Evolutionary conservation across 2,113 vertebrate species (phyloP), one percentile per base, ranked within the genome.

Genomic region (Theristicus caerulescens): DNA sequence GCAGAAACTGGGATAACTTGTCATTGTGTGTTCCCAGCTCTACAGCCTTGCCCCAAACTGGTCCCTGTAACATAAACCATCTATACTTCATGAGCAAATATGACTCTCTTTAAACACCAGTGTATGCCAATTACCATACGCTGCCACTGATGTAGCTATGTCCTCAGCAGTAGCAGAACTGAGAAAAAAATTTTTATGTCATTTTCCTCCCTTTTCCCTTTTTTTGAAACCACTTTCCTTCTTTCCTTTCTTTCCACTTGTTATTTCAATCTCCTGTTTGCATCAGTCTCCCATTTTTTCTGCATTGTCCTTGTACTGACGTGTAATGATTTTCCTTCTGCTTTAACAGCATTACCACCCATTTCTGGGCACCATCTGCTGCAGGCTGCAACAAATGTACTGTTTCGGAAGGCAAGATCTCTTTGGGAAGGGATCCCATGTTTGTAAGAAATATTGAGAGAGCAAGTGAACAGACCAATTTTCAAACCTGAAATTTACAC

Each of bases 101-200:
- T 0, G 6, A 14, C 24, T 54, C 27, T 32, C 32, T 51, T 32
- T 51, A n/a, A 83, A 51, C 26, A 66, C 9, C 25, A 61, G 27
- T 13, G 55, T 25, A 24, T 34, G 22, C 21, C 65, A 47, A 7
- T 51, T 29, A 46, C 59, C 11, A 11, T 24, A 55, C 1, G 5
- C 51, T 49, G 31, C 9, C 12, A 26, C 70, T 38, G 38, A 26
- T 16, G 21, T 38, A 71, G 42, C n/a, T 54, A 24, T 15, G 24
- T 52, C 52, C 29, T 32, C 38, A 44, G 10, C 17, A 79, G 17
- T 21, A 84, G n/a, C 22, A 55, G 46, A 54, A 54, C 19, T 32
- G 16, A 31, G 7, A 25, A 51, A 64, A 54, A 57, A 9, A 3
- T 1, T 3, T 4, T 3, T 32, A n/a, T 7, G 8, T 29, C 2